Conservation (phyloP, 92 coral and sea anemone genomes). For the Epizoanthus stellaris region DNA sequence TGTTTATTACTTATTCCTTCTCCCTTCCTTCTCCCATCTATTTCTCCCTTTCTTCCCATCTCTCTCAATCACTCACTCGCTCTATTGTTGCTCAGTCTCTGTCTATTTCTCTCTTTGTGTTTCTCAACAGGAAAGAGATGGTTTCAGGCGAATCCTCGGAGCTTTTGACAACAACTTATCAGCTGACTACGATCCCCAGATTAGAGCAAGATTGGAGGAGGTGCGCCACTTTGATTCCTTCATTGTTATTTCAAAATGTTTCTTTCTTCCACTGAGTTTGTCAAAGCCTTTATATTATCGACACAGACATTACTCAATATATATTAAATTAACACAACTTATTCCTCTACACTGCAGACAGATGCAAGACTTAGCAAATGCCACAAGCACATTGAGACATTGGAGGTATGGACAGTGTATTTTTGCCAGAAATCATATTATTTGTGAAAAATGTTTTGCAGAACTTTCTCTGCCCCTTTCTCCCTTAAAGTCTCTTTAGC, state of each 20-base stretch:
- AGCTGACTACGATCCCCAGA: slow-evolving; percentile 87
- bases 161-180: slow-evolving; percentile 88
- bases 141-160: slow-evolving; percentile 84
- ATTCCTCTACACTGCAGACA: slow-evolving; percentile 51
- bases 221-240: slow-evolving; percentile 34
- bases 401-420: slow-evolving; percentile 70
- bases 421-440: neutral
- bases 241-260: neutral
- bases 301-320: neutral
- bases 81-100: no score
- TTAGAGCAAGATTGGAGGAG: slow-evolving; percentile 82
- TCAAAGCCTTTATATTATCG: neutral
- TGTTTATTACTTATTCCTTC: no score
- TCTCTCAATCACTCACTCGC: neutral
- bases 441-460: neutral
- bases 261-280: neutral
- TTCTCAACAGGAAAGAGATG: slow-evolving; percentile 87
- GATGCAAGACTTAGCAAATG: slow-evolving; percentile 78
- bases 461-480: no score
- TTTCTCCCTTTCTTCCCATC: neutral
- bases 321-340: neutral
- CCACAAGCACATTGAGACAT: slow-evolving; percentile 77
- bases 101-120: neutral
- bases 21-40: neutral
- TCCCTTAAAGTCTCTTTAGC: neutral